Conservation (phyloP, 2,888 invertebrate species). For the Onchidella celtica region DNA sequence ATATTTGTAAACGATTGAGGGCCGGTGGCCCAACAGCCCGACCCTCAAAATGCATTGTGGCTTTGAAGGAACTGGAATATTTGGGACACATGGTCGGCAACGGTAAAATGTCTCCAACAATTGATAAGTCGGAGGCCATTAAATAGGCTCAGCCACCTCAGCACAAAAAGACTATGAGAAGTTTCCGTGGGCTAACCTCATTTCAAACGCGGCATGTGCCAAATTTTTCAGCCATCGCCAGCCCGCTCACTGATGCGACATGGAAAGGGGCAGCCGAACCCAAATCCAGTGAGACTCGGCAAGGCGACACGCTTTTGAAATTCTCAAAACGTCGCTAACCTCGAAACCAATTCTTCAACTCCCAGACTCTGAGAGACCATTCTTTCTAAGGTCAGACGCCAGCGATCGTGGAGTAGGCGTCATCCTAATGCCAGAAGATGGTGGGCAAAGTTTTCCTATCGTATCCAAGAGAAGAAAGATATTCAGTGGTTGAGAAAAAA, state of each 20-base stretch:
- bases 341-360: neutral
- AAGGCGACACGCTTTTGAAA: neutral
- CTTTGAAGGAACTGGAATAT: slow-evolving; percentile 9
- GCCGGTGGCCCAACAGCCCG: slow-evolving; percentile 51
- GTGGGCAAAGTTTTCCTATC: neutral
- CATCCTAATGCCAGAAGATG: slow-evolving; percentile 16
- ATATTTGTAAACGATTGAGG: slow-evolving; percentile 20
- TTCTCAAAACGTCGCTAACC: neutral
- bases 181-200: slow-evolving; percentile 21
- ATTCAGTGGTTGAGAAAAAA: slow-evolving; percentile 14
- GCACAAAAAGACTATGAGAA: slow-evolving; percentile 1
- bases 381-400: slow-evolving; percentile 27
- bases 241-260: neutral
- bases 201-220: slow-evolving; percentile 12
- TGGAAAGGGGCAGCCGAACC: neutral
- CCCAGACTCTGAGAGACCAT: slow-evolving; percentile 3
- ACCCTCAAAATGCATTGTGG: slow-evolving; percentile 24
- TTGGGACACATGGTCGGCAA: slow-evolving; percentile 13
- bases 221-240: slow-evolving; percentile 4
- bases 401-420: slow-evolving; percentile 34
- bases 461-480: neutral
- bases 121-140: slow-evolving; percentile 8
- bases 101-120: neutral
- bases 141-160: slow-evolving; percentile 5
- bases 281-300: neutral